Conservation (phyloP, 1,140 invertebrate genomes). For the Leptinotarsa lineolata region DNA sequence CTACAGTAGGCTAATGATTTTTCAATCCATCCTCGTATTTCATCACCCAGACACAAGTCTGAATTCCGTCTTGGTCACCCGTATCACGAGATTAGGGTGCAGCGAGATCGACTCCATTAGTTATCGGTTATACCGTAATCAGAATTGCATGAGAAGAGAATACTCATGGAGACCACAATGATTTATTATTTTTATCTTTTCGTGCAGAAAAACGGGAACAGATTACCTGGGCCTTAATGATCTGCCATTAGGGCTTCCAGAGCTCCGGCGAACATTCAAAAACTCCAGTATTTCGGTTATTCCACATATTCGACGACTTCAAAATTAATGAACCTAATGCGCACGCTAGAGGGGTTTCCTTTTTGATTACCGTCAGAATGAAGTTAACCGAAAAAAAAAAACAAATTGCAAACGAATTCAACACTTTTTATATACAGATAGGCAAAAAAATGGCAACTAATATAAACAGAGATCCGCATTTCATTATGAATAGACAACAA, state of each 20-base stretch:
- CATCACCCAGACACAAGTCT: neutral
- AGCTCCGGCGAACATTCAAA: conserved; percentile 25
- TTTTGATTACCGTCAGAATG: neutral
- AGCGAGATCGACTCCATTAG: conserved; percentile 5
- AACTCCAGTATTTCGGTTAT: conserved; percentile 24
- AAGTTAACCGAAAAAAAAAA: no score
- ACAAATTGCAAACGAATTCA: no score
- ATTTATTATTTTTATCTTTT: conserved; percentile 48
- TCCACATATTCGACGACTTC: conserved; percentile 25
- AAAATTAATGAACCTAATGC: conserved; percentile 7
- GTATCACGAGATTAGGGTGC: neutral
- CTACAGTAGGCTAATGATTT: no score
- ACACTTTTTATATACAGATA: no score
- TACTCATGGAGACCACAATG: conserved; percentile 37
- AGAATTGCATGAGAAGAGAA: conserved; percentile 38
- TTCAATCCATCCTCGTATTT: neutral
- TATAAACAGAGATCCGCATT: no score
- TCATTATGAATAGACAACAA: no score
- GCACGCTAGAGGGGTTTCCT: neutral
- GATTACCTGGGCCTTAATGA: conserved; percentile 48
- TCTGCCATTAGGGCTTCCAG: conserved; percentile 41
- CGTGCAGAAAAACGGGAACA: conserved; percentile 39
- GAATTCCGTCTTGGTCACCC: neutral
- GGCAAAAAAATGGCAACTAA: no score
- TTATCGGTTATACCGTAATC: conserved; percentile 34